phyloP scores from a whole-genome alignment of 2,113 vertebrate genomes.

The Callipepla californica region DNA sequence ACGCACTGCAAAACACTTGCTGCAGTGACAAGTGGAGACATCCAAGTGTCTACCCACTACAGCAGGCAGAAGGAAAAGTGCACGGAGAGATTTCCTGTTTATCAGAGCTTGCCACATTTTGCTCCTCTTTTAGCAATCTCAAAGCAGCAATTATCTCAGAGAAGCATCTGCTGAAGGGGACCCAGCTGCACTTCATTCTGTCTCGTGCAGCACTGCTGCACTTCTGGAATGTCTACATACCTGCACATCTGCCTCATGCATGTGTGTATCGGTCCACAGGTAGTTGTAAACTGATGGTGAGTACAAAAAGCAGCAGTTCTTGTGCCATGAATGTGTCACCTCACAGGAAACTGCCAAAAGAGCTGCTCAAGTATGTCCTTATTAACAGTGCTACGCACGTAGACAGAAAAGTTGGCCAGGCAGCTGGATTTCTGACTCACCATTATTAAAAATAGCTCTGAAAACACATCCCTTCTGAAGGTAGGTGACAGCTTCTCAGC shows the following conservation, averaged over 20 bases:
- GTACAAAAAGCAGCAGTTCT: background rate
- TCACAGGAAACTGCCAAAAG: background rate
- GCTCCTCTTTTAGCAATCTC: background rate
- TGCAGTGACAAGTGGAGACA: background rate
- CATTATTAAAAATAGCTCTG: background rate
- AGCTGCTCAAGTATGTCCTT: background rate
- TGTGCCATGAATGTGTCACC: background rate
- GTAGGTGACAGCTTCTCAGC: background rate
- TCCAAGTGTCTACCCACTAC: background rate
- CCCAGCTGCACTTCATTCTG: background rate
- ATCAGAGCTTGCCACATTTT: background rate
- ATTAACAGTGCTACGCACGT: background rate
- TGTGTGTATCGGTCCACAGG: background rate
- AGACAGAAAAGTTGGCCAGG: background rate
- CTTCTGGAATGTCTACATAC: background rate
- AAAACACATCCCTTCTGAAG: background rate
- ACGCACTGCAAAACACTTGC: background rate
- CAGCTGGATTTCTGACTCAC: background rate
- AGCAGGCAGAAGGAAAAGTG: background rate
- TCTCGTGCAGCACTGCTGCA: rapidly evolving
- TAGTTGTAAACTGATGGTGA: background rate
- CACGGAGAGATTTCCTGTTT: background rate
- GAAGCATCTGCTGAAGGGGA: background rate
- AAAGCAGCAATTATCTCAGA: background rate
- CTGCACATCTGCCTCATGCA: background rate